phyloP scores from a whole-genome alignment of 2,113 vertebrate species.

The Terrapene triunguis region DNA sequence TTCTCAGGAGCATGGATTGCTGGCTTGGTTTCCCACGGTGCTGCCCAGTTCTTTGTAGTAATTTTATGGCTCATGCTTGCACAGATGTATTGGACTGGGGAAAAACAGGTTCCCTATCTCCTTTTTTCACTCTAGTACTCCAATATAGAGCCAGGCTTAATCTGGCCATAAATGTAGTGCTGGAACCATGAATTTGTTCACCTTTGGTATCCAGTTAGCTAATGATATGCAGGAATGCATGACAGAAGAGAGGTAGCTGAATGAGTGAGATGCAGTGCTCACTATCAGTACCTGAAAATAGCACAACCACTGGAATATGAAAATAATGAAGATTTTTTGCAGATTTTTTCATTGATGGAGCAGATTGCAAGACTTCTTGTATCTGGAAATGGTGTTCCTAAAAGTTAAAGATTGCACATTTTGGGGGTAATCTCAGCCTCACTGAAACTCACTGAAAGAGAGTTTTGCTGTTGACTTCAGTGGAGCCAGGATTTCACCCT shows the following conservation, averaged over 20 bases:
- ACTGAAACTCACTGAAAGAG: not conserved
- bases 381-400: not conserved
- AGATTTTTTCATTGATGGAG: not conserved
- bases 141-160: not conserved
- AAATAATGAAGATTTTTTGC: not conserved
- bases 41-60: not conserved
- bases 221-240: rapidly evolving
- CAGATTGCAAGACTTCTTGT: not conserved
- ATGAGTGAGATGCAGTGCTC: not conserved
- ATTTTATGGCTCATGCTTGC: not conserved
- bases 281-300: not conserved
- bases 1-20: not conserved
- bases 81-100: not conserved
- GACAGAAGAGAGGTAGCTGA: not conserved
- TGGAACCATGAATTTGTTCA: not conserved
- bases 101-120: not conserved
- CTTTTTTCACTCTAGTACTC: not conserved
- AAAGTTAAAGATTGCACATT: not conserved
- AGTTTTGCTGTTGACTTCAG: not conserved
- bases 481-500: not conserved
- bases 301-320: not conserved
- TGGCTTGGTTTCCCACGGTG: rapidly evolving
- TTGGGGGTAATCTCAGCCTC: not conserved
- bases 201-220: not conserved
- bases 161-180: not conserved